Evolutionary conservation across 2,113 vertebrate genomes (phyloP).

Genomic region (Myotis brandtii): DNA sequence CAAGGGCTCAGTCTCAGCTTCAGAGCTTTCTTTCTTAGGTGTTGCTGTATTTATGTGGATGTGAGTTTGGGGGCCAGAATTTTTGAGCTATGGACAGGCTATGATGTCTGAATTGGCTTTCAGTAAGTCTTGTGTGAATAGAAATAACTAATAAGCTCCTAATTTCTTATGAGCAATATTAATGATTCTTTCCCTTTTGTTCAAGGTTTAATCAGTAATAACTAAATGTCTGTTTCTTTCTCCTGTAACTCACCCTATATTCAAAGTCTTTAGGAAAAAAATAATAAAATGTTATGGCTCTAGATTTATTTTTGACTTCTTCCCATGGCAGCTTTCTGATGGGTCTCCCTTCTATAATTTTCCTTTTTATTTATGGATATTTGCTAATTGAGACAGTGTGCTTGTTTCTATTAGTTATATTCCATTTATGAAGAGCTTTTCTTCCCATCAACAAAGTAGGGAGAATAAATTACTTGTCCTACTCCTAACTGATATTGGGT

Average conservation of each 20-base stretch:
- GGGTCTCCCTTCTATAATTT: not conserved
- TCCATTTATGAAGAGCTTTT: not conserved
- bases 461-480: not conserved
- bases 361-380: not conserved
- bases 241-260: not conserved
- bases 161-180: not conserved
- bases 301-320: not conserved
- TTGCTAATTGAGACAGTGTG: not conserved
- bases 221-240: not conserved
- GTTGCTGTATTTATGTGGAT: not conserved
- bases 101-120: not conserved
- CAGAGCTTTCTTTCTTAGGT: not conserved
- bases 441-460: not conserved
- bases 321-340: not conserved
- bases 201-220: not conserved
- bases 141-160: not conserved
- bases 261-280: conserved; percentile 16
- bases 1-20: not conserved
- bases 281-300: not conserved
- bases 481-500: not conserved
- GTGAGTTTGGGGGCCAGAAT: not conserved
- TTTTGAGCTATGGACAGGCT: not conserved
- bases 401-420: not conserved
- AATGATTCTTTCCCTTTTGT: not conserved
- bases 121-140: not conserved